A percentile compares a stretch with the other conserved stretches of the same genome.
phyloP scores from a whole-genome alignment of 2,113 vertebrate genomes.

The Ciconia maguari region DNA sequence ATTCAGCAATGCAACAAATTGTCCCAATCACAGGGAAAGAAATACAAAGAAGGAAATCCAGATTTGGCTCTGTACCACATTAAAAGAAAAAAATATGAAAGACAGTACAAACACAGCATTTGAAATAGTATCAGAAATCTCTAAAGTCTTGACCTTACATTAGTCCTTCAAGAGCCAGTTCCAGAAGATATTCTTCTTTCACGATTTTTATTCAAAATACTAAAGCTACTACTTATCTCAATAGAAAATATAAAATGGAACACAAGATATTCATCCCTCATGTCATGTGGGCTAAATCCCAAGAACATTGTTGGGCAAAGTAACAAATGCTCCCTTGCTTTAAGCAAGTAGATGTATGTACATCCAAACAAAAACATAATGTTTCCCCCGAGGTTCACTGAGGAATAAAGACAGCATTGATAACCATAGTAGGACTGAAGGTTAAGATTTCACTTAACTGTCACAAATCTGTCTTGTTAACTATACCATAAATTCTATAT shows the following conservation, averaged over 20 bases:
- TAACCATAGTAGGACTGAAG: background rate
- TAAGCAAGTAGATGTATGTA: background rate
- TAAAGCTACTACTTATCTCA: background rate
- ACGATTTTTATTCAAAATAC: background rate
- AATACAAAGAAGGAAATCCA: background rate
- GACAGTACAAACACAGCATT: background rate
- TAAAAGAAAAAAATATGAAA: background rate
- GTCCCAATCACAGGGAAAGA: background rate
- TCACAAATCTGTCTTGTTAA: background rate
- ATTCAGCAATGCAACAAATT: background rate
- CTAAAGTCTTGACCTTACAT: background rate
- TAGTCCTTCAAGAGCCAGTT: background rate
- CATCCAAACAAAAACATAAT: background rate
- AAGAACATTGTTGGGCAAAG: background rate
- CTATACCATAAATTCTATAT: background rate
- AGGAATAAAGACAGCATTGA: background rate
- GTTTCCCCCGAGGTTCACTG: background rate
- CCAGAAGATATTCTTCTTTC: background rate
- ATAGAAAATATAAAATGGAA: background rate
- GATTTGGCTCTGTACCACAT: background rate
- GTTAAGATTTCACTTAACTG: background rate
- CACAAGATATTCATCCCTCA: background rate
- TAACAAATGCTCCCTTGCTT: background rate
- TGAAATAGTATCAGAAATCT: background rate
- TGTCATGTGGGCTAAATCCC: background rate